A percentile compares a stretch with the other conserved stretches of the same genome.
These are phyloP conservation scores for Ophion ventricosus DNA, from an alignment of 2,888 invertebrate species.

Conservation along the genomic window DNA sequence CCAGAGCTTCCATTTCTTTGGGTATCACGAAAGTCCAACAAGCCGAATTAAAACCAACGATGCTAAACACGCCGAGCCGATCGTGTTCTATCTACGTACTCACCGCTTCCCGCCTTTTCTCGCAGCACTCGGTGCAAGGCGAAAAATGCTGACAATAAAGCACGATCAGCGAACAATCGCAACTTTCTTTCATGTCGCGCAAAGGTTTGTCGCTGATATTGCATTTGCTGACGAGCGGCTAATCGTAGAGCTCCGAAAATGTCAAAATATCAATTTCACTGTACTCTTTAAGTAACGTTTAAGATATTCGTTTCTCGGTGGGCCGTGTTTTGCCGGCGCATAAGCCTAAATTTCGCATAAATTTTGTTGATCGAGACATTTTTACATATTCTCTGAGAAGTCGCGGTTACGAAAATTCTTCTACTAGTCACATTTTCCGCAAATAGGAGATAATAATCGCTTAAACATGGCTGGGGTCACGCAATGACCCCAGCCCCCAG, in stretches of 20 bases:
- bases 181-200: conserved; percentile 16
- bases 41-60: conserved; percentile 16
- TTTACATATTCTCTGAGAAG: no score
- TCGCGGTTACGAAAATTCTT: no score
- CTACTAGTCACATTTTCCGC: no score
- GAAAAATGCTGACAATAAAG: conserved; percentile 53
- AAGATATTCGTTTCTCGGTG: no score
- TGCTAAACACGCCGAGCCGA: conserved; percentile 35
- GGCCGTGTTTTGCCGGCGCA: no score
- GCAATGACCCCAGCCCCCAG: no score
- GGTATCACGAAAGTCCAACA: conserved; percentile 31
- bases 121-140: conserved; percentile 26
- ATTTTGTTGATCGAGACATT: no score
- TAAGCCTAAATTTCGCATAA: no score
- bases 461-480: no score
- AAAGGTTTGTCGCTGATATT: background rate
- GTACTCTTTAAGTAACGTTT: background rate
- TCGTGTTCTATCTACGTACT: conserved; percentile 64
- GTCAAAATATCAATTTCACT: background rate
- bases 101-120: conserved; percentile 24
- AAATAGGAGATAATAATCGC: no score
- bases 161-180: conserved; percentile 40
- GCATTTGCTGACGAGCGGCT: background rate
- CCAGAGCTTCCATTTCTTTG: conserved; percentile 29
- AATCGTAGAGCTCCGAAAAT: background rate